Evolutionary conservation across 2,888 invertebrate genomes (phyloP), one percentile per base, ranked within the genome.

Genomic region (Tetanocera ferruginea): DNA sequence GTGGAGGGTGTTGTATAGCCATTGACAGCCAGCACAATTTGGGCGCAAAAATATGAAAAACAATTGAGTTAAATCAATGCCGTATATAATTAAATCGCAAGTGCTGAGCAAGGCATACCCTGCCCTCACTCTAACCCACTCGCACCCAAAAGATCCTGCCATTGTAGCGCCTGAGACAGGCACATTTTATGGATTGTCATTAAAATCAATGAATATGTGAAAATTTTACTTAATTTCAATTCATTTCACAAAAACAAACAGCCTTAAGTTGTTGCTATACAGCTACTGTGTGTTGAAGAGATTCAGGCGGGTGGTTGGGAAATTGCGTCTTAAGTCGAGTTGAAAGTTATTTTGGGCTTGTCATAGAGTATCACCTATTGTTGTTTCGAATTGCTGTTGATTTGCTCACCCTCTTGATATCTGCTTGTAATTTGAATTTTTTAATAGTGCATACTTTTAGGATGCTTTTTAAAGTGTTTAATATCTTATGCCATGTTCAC

Each of bases 201-300:
- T 81, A 79, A 78, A 80, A 78, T 78, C 79, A 78, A 76, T 79
- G 79, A 78, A 78, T 76, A 75, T 79, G 79, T 73, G 78, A 79
- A 79, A 77, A 73, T 49, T 78, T 75, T 60, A 75, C 51, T 76
- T 75, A 79, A 57, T 57, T 78, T 78, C 77, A 43, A 74, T 77
- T 78, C 70, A 67, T 64, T 71, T 77, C 57, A 75, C 74, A 74
- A 60, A 49, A n/a, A 49, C 51, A 70, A 25, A 17, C 25, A 51
- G 17, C 28, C 28, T 43, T 5, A 14, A 17, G 2, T 28, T 25
- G 14, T 19, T 28, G n/a, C n/a, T n/a, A n/a, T 17, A 25, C 25
- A 49, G 37, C 4, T 4, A 1, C 37, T 37, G 4, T 37, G 37
- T 37, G 43, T 11, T 11, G 11, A 3, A 43, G 14, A 43, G 43